Conservation (phyloP, 1,140 invertebrate species). For the Anastatus disparis region DNA sequence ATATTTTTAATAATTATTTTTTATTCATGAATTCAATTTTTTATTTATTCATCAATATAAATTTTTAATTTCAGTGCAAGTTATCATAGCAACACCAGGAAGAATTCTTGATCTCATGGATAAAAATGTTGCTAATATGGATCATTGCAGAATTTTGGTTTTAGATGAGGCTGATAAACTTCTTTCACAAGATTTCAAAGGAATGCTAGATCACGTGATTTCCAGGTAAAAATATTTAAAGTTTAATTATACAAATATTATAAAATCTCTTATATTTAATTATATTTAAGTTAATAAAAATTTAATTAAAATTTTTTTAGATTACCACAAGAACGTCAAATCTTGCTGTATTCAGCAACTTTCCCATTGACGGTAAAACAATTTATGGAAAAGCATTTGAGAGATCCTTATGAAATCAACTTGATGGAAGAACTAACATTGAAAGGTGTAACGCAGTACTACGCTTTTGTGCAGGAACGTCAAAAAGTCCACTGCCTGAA, state of each 20-base stretch:
- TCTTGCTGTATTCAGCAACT: slow-evolving; percentile 98
- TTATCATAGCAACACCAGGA: slow-evolving; percentile 99
- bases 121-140: slow-evolving; percentile 96
- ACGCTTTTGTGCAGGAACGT: slow-evolving; percentile 99
- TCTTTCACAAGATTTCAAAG: slow-evolving; percentile 98
- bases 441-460: slow-evolving; percentile 99
- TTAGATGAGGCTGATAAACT: slow-evolving; percentile 99
- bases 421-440: slow-evolving; percentile 99
- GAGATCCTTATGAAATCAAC: slow-evolving; percentile 98
- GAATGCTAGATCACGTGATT: slow-evolving; percentile 98
- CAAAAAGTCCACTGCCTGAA: slow-evolving; percentile 99
- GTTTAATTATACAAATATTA: not conserved
- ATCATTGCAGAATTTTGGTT: slow-evolving; percentile 95
- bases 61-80: slow-evolving; percentile 82
- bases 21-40: not conserved
- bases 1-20: not conserved
- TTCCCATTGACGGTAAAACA: slow-evolving; percentile 99
- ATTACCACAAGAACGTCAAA: slow-evolving; percentile 95
- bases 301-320: slow-evolving; percentile 56
- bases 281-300: not conserved
- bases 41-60: not conserved
- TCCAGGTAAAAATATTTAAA: slow-evolving; percentile 68
- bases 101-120: slow-evolving; percentile 99
- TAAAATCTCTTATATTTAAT: not conserved
- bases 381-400: slow-evolving; percentile 98